These are phyloP conservation scores for Spinus olivaceus DNA, from an alignment of 2,797 vertebrate genomes.

Conservation along the genomic window DNA sequence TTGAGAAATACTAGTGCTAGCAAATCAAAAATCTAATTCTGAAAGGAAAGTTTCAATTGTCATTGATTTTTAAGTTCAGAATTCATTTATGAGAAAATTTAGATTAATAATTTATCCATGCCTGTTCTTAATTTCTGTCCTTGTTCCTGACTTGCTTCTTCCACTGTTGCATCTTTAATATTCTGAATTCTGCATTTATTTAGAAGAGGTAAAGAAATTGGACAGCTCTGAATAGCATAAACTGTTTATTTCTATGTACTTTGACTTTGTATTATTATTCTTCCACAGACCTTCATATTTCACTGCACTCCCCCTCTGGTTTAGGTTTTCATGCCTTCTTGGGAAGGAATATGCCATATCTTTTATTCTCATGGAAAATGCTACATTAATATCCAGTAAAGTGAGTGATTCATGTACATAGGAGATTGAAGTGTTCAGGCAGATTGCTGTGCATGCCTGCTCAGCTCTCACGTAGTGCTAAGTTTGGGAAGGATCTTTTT, in stretches of 20 bases:
- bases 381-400: neutral
- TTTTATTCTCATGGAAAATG: neutral
- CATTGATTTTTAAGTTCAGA: neutral
- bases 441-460: neutral
- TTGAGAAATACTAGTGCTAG: neutral
- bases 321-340: neutral
- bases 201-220: neutral
- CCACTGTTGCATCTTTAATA: neutral
- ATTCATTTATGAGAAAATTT: neutral
- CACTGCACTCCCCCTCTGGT: neutral
- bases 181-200: neutral
- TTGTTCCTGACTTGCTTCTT: neutral
- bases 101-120: neutral
- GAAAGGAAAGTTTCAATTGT: neutral
- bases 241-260: neutral
- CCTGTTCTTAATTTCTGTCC: neutral
- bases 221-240: neutral
- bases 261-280: neutral
- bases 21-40: neutral
- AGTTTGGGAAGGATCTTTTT: conserved; percentile 18
- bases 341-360: neutral
- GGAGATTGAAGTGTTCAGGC: neutral
- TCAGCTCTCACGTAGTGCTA: neutral
- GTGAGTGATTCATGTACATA: neutral
- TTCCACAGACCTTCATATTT: neutral